Conservation (phyloP, 2,888 invertebrate species). For the Hypercompe scribonia region DNA sequence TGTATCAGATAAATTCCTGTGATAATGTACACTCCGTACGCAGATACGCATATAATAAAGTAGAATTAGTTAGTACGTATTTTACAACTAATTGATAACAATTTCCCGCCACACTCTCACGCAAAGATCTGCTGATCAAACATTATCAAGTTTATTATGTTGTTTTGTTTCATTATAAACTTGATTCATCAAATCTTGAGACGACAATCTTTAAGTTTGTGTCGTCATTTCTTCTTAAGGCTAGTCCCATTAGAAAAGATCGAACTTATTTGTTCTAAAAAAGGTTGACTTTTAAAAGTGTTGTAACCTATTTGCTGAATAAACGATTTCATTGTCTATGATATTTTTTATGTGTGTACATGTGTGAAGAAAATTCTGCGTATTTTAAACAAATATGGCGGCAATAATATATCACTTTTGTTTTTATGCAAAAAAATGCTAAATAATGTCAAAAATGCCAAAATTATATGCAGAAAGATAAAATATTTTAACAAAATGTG, state of each 20-base stretch:
- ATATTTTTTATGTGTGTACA: neutral
- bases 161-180: neutral
- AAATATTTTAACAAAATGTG: too few species aligned
- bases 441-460: too few species aligned
- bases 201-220: too few species aligned
- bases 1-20: neutral
- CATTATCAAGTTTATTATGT: neutral
- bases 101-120: constrained; percentile 31
- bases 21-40: neutral
- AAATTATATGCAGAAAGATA: too few species aligned
- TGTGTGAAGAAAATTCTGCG: neutral
- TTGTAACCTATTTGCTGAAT: too few species aligned
- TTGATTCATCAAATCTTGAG: neutral
- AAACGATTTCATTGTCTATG: neutral
- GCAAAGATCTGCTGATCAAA: constrained; percentile 40
- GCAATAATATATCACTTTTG: too few species aligned
- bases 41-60: neutral
- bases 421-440: too few species aligned
- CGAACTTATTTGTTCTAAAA: too few species aligned
- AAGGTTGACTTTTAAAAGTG: too few species aligned
- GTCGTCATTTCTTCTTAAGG: too few species aligned
- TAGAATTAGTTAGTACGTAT: neutral
- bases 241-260: too few species aligned
- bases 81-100: constrained; percentile 2
- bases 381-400: neutral